Evolutionary conservation across 2,113 vertebrate genomes (phyloP).

Genomic region (Stegastes partitus): DNA sequence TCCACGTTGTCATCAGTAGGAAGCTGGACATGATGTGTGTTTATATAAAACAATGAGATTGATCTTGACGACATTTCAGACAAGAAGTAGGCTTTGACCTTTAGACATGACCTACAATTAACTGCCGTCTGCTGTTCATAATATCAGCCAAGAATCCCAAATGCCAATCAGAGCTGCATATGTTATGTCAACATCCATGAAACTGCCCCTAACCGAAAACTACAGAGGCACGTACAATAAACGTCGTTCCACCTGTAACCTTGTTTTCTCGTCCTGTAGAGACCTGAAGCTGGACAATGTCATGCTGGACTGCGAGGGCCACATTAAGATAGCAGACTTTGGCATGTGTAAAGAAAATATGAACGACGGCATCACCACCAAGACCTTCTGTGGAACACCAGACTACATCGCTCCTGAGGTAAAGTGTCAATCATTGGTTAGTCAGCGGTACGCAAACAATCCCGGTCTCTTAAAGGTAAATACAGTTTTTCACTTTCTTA

Average conservation of each 20-base stretch:
- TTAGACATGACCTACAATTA: background rate
- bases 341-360: slow-evolving; percentile 99
- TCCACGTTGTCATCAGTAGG: background rate
- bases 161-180: background rate
- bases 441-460: no score
- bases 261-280: slow-evolving; percentile 74
- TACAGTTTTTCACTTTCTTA: no score
- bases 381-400: slow-evolving; percentile 98
- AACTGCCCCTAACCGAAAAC: no score
- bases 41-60: background rate
- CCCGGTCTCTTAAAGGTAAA: no score
- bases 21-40: background rate
- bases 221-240: no score
- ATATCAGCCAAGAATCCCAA: no score
- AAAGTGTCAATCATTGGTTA: slow-evolving; percentile 19
- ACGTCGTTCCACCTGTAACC: background rate
- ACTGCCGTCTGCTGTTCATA: no score
- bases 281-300: slow-evolving; percentile 98
- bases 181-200: background rate
- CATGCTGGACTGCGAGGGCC: slow-evolving; percentile 98
- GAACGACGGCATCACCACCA: slow-evolving; percentile 91
- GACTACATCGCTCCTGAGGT: slow-evolving; percentile 99
- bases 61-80: background rate
- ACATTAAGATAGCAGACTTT: slow-evolving; percentile 98
- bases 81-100: background rate